These are phyloP conservation scores for Knipowitschia caucasica DNA, from an alignment of 2,797 vertebrate species.

Conservation along the genomic window DNA sequence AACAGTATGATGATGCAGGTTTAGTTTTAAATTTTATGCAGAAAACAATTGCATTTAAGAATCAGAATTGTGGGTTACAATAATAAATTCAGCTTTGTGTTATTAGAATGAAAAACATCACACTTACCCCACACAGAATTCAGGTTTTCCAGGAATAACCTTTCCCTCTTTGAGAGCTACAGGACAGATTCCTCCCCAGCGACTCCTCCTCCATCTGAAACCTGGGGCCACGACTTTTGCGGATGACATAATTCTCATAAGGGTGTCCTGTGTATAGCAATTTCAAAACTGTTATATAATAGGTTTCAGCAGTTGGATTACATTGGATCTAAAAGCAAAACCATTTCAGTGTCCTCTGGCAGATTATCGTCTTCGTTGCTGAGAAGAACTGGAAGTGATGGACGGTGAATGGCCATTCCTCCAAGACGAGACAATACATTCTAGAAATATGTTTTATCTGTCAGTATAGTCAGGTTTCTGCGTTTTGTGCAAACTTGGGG, in stretches of 20 bases:
- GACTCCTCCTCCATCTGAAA: conserved; percentile 86
- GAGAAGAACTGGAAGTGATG: conserved; percentile 78
- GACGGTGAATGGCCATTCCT: conserved; percentile 77
- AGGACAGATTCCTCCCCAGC: conserved; percentile 86
- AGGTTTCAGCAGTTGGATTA: not conserved
- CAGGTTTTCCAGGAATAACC: conserved; percentile 73
- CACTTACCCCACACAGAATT: conserved; percentile 85
- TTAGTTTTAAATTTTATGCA: too few relatives aligned
- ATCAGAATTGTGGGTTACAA: not conserved
- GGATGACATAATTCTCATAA: conserved; percentile 74
- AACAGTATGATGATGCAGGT: too few relatives aligned
- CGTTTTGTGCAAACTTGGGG: not conserved
- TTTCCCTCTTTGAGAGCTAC: conserved; percentile 85
- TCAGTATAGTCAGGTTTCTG: too few relatives aligned
- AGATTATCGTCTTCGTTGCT: conserved; percentile 70
- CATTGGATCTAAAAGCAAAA: conserved; percentile 50
- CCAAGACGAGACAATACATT: conserved; percentile 77
- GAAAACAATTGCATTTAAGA: too few relatives aligned
- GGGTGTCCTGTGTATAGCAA: conserved; percentile 80
- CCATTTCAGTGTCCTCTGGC: conserved; percentile 67
- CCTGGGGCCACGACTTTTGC: conserved; percentile 73
- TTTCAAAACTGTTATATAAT: conserved; percentile 1
- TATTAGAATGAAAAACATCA: not conserved
- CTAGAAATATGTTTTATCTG: too few relatives aligned
- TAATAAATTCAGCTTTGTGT: not conserved